Conservation (phyloP, 1,140 invertebrate genomes). For the Nasonia longicornis region DNA sequence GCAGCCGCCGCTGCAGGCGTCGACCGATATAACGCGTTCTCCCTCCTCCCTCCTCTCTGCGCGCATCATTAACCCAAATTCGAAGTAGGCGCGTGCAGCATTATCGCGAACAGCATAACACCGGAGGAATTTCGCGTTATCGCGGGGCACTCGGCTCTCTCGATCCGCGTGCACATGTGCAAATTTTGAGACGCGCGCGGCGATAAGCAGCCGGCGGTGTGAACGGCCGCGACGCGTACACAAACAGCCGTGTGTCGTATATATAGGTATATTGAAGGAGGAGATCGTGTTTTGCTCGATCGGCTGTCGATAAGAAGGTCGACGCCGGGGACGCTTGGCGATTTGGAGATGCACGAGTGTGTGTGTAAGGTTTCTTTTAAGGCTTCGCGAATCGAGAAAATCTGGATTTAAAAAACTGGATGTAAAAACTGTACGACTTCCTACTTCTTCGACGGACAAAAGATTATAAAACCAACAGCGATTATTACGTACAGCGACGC, state of each 20-base stretch:
- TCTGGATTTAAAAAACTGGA: not conserved
- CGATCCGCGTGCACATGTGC: conserved; percentile 24
- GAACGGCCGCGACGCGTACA: conserved; percentile 23
- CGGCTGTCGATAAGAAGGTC: conserved; percentile 8
- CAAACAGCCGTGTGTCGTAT: not conserved
- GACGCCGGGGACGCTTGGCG: not conserved
- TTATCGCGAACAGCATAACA: not conserved
- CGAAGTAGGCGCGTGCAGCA: conserved; percentile 24
- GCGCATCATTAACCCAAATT: conserved; percentile 38
- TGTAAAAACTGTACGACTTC: not conserved
- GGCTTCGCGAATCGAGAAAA: not conserved
- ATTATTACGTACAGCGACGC: not conserved
- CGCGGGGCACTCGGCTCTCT: not conserved
- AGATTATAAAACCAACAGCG: too few species aligned
- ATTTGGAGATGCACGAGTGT: too few species aligned
- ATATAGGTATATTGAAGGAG: not conserved
- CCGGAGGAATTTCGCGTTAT: conserved; percentile 29
- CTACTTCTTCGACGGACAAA: too few species aligned
- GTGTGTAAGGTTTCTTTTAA: not conserved
- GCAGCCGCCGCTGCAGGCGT: not conserved
- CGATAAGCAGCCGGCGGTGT: conserved; percentile 23
- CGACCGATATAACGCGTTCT: not conserved
- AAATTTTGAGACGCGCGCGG: not conserved
- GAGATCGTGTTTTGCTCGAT: not conserved
- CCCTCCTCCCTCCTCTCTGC: not conserved